phyloP scores from a whole-genome alignment of 37 sponge, comb jelly and placozoan genomes.

The Cliona cf. orientalis region DNA sequence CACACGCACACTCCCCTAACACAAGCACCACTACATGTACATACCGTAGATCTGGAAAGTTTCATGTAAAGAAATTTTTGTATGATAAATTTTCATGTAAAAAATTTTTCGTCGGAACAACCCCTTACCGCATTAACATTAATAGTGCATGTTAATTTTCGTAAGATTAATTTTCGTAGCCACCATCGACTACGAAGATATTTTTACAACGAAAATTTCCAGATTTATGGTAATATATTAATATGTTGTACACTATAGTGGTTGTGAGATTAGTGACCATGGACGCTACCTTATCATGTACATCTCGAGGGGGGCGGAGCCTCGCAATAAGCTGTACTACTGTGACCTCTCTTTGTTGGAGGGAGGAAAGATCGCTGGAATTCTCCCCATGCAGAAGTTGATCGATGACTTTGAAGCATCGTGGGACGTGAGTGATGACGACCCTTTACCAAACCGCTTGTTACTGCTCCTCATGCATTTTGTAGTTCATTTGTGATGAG shows the following conservation, averaged over 20 bases:
- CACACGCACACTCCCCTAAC: constrained; percentile 1
- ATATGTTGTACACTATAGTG: constrained; percentile 23
- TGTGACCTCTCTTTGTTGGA: constrained; percentile 59
- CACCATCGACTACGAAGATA: too few relatives aligned
- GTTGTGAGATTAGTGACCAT: constrained; percentile 81
- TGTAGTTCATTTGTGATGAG: constrained; percentile 83
- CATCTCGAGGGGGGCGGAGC: constrained; percentile 77
- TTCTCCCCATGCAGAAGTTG: constrained; percentile 64
- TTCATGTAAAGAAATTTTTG: too few relatives aligned
- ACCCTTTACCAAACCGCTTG: too few relatives aligned
- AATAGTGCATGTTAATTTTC: too few relatives aligned
- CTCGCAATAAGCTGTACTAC: constrained; percentile 84
- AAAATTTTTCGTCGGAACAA: too few relatives aligned
- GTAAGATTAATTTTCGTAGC: too few relatives aligned
- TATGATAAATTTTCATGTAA: too few relatives aligned
- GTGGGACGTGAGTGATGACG: constrained; percentile 75
- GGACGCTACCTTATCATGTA: constrained; percentile 78
- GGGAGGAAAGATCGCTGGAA: constrained; percentile 46
- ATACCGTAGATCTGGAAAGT: too few relatives aligned
- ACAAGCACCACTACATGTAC: too few relatives aligned
- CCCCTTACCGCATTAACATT: too few relatives aligned
- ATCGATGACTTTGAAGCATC: constrained; percentile 91
- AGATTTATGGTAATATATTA: not conserved
- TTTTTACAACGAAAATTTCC: too few relatives aligned
- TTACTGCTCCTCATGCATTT: too few relatives aligned